A percentile compares a stretch with the other conserved stretches of the same genome.
Evolutionary conservation across 2,797 vertebrate species (phyloP).

Genomic region (Pseudochromis fuscus): DNA sequence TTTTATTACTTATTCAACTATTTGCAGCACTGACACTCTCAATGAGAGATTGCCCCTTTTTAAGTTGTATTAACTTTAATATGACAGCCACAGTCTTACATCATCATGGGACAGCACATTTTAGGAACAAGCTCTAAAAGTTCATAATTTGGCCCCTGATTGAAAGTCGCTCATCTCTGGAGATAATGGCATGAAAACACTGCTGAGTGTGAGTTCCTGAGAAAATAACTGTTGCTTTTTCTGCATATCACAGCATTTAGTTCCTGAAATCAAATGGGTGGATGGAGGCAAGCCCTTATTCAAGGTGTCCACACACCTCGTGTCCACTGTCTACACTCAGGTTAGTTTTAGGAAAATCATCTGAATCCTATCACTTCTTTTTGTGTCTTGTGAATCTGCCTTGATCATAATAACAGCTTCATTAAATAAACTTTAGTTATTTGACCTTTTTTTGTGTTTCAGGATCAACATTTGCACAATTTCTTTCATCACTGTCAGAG

Average conservation of each 20-base stretch:
- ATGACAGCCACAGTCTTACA: neutral
- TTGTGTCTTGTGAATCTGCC: neutral
- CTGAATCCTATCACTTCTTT: neutral
- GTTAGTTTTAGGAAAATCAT: constrained; percentile 73
- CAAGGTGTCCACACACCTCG: constrained; percentile 93
- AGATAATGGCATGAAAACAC: neutral
- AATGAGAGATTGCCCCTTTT: neutral
- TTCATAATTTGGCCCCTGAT: too few species aligned
- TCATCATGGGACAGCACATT: neutral
- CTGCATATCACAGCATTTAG: constrained; percentile 86
- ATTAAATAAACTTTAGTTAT: neutral
- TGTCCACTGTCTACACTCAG: constrained; percentile 98
- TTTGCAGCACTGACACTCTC: neutral
- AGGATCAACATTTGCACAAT: constrained; percentile 99
- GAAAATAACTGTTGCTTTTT: neutral
- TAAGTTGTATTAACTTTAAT: neutral
- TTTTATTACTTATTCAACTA: neutral
- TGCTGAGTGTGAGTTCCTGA: neutral
- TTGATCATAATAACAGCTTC: neutral
- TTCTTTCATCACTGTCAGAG: constrained; percentile 97
- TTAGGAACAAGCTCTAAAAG: neutral
- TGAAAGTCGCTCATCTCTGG: too few species aligned
- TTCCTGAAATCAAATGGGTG: constrained; percentile 97
- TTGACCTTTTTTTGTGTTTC: constrained; percentile 15
- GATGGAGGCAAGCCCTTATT: constrained; percentile 95